Conservation (phyloP, 2,888 invertebrate species). For the Meteorus cinctellus region DNA sequence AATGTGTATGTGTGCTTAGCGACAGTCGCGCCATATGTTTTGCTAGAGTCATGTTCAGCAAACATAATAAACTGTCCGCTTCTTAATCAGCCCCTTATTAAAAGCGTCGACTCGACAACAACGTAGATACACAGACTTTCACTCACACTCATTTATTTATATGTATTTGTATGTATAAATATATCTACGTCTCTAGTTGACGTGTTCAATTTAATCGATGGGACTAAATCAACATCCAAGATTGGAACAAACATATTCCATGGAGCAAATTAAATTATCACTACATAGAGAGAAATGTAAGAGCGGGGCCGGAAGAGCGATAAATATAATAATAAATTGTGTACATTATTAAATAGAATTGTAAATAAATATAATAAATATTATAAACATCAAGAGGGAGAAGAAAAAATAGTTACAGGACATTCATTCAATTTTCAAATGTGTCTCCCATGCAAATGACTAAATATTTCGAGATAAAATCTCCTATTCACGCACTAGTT, state of each 20-base stretch:
- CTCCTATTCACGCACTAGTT: neutral
- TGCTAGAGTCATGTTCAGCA: conserved; percentile 63
- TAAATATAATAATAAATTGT: neutral
- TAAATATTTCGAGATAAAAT: neutral
- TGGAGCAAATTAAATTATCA: conserved; percentile 12
- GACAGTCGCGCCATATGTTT: conserved; percentile 5
- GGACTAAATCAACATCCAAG: conserved; percentile 15
- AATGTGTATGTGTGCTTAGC: neutral
- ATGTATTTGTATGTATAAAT: neutral
- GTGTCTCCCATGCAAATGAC: neutral
- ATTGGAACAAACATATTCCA: conserved; percentile 5
- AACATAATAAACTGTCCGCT: conserved; percentile 68
- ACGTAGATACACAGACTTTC: neutral
- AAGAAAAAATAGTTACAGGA: neutral
- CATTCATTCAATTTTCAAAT: neutral
- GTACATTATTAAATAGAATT: neutral
- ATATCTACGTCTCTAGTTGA: neutral
- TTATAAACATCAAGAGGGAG: neutral
- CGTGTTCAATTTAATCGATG: conserved; percentile 9
- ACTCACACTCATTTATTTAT: neutral
- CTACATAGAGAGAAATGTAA: neutral
- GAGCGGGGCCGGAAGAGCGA: neutral
- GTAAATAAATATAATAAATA: neutral
- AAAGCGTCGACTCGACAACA: conserved; percentile 34
- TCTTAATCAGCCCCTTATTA: conserved; percentile 66